These are phyloP conservation scores for Tupaia chinensis DNA, from an alignment of 2,113 vertebrate species.

Conservation along the genomic window DNA sequence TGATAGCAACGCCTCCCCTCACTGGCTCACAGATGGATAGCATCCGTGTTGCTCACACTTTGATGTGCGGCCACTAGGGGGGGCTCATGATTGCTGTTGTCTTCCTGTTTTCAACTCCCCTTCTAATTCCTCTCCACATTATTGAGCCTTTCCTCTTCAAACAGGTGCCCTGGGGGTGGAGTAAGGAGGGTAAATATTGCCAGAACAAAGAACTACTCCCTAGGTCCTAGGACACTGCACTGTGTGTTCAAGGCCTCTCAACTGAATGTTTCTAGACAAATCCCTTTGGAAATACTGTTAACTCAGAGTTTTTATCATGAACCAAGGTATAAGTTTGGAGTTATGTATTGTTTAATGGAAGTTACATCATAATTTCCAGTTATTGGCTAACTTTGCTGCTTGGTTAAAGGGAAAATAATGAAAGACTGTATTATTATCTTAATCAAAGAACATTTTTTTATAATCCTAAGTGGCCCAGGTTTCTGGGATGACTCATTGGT, in stretches of 20 bases:
- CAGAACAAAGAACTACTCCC: background rate
- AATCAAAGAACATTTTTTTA: background rate
- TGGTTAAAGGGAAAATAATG: background rate
- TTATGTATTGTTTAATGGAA: background rate
- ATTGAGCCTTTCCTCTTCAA: background rate
- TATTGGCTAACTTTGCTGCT: background rate
- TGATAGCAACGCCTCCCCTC: background rate
- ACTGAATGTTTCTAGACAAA: background rate
- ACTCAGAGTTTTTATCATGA: background rate
- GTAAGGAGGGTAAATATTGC: fast-evolving
- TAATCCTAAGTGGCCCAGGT: background rate
- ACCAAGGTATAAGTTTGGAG: background rate
- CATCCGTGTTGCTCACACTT: background rate
- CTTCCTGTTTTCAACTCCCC: background rate
- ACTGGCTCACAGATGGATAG: fast-evolving
- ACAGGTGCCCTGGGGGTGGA: fast-evolving
- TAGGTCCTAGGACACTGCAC: too few species aligned
- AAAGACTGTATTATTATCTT: background rate
- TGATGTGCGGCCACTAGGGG: background rate
- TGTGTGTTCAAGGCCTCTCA: background rate
- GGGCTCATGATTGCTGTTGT: background rate
- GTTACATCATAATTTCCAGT: background rate
- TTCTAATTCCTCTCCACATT: background rate
- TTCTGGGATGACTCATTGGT: background rate
- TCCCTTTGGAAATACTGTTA: background rate